Evolutionary conservation across 2,113 vertebrate species (phyloP), one percentile per base, ranked within the genome.

Genomic region (Petrocephalus zakoni): DNA sequence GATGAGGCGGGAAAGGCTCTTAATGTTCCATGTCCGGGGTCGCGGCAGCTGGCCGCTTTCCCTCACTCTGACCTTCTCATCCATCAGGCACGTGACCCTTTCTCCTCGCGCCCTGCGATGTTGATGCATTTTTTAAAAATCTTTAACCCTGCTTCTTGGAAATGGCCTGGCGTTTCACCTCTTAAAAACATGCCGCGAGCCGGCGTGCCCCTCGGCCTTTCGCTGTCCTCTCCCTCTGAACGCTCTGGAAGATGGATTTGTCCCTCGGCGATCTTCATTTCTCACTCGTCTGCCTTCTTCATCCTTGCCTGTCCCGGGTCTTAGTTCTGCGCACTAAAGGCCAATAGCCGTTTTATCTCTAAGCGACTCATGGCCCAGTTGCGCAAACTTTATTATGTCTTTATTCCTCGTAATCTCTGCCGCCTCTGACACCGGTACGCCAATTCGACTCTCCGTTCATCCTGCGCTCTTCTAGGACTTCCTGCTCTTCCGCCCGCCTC

Each of bases 341-440:
- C 64, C 68, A 37, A 21, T 21, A 53, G 49, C 68, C 21, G 34
- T 75, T 81, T 81, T 88, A 55, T 88, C 87, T 52, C 13, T 53
- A 55, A 53, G 49, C 53, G 68, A 53, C n/a, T 87, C 55, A 46
- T 87, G 51, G 4, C 51, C 29, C 68, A 46, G 68, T 86, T 34
- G 52, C 5, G 84, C 46, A 46, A 29, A 86, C 84, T 86, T 85
- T 55, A 55, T 86, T 49, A 83, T 86, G 52, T 55, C 84, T 55
- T 56, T 53, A 88, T 56, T 81, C 72, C 55, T 58, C 75, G 4
- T 81, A 88, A 88, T 88, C 64, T 88, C 64, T 88, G 19, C 87
- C 21, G 51, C 15, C 52, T 53, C 53, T 42, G 68, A 81, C 61
- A 78, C 29, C 61, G n/a, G 52, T 58, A 47, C 15, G n/a, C 53